These are phyloP conservation scores for Chloroceryle inda DNA, from an alignment of 2,797 vertebrate genomes.

Conservation along the genomic window DNA sequence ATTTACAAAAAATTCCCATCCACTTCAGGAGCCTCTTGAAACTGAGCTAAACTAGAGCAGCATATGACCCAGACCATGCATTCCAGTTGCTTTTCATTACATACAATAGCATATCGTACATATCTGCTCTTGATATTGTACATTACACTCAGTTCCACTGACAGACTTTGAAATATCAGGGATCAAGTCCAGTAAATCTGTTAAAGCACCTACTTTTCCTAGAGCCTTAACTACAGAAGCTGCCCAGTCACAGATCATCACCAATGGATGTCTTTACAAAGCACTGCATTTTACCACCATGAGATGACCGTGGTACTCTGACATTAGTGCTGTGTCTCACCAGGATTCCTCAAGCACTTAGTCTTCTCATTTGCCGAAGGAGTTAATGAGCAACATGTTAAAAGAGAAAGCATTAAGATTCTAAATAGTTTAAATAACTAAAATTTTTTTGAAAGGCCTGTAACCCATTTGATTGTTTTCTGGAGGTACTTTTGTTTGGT, in stretches of 20 bases:
- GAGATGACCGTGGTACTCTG: not conserved
- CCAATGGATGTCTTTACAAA: not conserved
- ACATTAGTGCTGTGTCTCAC: not conserved
- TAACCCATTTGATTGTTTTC: not conserved
- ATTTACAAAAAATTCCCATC: not conserved
- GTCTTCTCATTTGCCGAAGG: not conserved
- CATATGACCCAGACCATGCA: not conserved
- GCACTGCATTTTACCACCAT: not conserved
- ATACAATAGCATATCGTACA: not conserved
- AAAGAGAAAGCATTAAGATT: not conserved
- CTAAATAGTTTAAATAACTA: not conserved
- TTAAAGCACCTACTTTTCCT: not conserved
- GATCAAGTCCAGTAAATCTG: not conserved
- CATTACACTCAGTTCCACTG: not conserved
- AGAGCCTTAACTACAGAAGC: not conserved
- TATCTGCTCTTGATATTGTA: not conserved
- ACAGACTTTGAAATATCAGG: not conserved
- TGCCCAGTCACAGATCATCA: not conserved
- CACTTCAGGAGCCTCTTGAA: not conserved
- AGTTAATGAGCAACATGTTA: rapidly evolving
- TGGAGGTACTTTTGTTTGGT: too few relatives aligned
- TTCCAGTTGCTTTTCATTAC: not conserved
- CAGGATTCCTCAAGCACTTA: not conserved
- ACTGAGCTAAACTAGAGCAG: not conserved
- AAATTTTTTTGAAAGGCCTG: not conserved